Percentiles rank a stretch among this genome's conserved stretches.
phyloP scores from a whole-genome alignment of 2,797 vertebrate genomes.

The Spinibarbus caldwelli region DNA sequence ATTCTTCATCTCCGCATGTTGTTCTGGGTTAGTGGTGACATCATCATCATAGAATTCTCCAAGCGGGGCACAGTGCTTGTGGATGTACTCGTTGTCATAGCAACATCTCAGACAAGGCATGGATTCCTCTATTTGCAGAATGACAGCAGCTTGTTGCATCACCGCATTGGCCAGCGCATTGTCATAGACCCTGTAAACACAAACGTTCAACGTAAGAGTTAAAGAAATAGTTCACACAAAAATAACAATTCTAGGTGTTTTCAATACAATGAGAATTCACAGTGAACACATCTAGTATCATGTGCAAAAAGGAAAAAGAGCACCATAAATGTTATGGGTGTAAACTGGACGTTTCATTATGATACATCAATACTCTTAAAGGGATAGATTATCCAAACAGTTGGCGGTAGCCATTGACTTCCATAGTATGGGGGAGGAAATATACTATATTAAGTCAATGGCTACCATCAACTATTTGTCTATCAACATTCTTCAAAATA shows the following conservation, averaged over 20 bases:
- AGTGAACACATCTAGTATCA: not conserved
- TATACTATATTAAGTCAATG: no score
- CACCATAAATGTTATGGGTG: not conserved
- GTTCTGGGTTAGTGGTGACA: conserved; percentile 52
- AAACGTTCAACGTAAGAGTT: not conserved
- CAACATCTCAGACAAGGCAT: conserved; percentile 67
- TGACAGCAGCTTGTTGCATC: conserved; percentile 75
- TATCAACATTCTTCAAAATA: no score
- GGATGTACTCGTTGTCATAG: conserved; percentile 69
- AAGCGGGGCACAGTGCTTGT: conserved; percentile 65
- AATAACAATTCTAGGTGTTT: not conserved
- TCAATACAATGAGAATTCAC: not conserved
- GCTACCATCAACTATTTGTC: no score
- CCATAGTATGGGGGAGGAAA: no score
- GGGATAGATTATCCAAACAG: no score
- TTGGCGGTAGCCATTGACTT: no score
- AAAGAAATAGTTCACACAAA: not conserved
- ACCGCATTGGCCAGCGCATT: conserved; percentile 72
- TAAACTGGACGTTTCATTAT: not conserved
- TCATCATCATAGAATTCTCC: conserved; percentile 59
- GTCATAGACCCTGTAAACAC: conserved; percentile 68
- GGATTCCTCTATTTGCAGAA: conserved; percentile 74
- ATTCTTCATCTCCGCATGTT: conserved; percentile 62
- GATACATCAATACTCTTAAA: no score
- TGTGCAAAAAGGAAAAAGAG: not conserved